phyloP scores from a whole-genome alignment of 2,797 vertebrate species.

The Rhincodon typus region DNA sequence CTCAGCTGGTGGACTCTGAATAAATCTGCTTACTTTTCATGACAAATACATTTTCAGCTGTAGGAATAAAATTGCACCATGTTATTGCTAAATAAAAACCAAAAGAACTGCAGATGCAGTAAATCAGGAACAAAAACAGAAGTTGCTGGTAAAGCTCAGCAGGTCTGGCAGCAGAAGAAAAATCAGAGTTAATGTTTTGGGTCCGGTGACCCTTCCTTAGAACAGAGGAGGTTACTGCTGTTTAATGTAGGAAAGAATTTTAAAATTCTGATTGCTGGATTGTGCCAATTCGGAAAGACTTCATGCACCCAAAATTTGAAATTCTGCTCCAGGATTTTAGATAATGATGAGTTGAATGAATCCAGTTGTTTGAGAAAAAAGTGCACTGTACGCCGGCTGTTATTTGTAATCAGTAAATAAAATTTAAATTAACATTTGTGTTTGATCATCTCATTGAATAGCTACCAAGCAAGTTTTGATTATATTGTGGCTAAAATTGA shows the following conservation, averaged over 20 bases:
- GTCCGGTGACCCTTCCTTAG: no score
- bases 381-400: background rate
- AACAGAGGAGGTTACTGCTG: background rate
- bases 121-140: no score
- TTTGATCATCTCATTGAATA: slow-evolving; percentile 17
- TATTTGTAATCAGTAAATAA: background rate
- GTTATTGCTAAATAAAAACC: no score
- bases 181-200: no score
- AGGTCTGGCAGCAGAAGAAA: no score
- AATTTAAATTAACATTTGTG: background rate
- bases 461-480: background rate
- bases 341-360: background rate
- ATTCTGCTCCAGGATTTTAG: background rate
- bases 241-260: background rate
- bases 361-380: background rate
- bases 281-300: background rate
- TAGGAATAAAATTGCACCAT: background rate
- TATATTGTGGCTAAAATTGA: background rate
- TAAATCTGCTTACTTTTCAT: background rate
- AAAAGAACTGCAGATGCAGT: no score
- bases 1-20: background rate
- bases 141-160: no score
- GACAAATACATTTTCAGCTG: background rate
- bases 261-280: background rate
- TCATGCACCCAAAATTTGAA: background rate